Conservation (phyloP, 2,888 invertebrate species). For the Phania funesta region DNA sequence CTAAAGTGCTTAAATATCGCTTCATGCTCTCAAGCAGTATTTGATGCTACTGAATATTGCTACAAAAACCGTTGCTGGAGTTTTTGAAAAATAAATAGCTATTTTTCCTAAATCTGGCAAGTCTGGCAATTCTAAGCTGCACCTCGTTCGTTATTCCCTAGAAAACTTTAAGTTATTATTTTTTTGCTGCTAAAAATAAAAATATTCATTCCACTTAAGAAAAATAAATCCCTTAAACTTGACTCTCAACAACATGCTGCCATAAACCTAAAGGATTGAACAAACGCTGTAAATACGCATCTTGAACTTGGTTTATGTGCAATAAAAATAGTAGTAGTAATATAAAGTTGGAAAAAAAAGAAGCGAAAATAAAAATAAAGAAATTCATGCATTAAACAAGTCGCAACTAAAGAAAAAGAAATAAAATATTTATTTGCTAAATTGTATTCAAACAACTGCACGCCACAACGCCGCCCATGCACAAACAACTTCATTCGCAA, state of each 20-base stretch:
- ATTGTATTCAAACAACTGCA: slow-evolving; percentile 27
- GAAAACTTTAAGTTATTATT: too few relatives aligned
- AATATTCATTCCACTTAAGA: background rate
- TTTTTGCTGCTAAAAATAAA: background rate
- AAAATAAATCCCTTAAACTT: background rate
- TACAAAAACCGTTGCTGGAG: too few relatives aligned
- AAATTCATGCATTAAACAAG: slow-evolving; percentile 62
- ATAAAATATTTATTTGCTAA: slow-evolving; percentile 64
- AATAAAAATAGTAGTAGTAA: slow-evolving; percentile 35
- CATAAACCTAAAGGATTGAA: slow-evolving; percentile 76
- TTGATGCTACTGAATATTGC: too few relatives aligned
- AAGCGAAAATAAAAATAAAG: slow-evolving; percentile 14
- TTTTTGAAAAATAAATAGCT: too few relatives aligned
- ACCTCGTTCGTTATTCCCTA: too few relatives aligned
- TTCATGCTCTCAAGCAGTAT: too few relatives aligned
- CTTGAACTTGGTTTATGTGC: slow-evolving; percentile 62
- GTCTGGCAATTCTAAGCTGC: too few relatives aligned
- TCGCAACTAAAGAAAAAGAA: slow-evolving; percentile 33
- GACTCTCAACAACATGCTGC: slow-evolving; percentile 21
- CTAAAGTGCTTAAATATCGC: too few relatives aligned
- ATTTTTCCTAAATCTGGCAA: too few relatives aligned
- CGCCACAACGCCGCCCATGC: slow-evolving; percentile 17
- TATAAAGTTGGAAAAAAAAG: slow-evolving; percentile 5
- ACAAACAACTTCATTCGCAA: background rate
- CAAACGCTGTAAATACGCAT: slow-evolving; percentile 69